These are phyloP conservation scores for Drosophila saltans DNA, from an alignment of 1,140 invertebrate species.

Conservation along the genomic window DNA sequence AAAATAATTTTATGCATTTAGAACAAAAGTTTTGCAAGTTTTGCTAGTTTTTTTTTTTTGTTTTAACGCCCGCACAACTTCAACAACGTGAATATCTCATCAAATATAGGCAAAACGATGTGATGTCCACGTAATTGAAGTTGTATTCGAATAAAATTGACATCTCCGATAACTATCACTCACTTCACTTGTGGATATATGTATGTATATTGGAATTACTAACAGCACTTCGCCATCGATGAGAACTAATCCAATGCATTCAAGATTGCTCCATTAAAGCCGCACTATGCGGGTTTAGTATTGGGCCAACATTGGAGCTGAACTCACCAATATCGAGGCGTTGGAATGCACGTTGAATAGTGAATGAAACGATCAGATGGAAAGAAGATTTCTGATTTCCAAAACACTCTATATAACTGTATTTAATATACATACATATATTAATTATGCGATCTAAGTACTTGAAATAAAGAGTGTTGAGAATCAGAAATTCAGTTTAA, in stretches of 20 bases:
- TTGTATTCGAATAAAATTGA: slow-evolving; percentile 4
- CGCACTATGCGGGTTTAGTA: too few relatives aligned
- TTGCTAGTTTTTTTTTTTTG: not conserved
- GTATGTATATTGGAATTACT: not conserved
- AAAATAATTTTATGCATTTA: too few relatives aligned
- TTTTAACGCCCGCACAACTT: slow-evolving; percentile 25
- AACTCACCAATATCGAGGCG: slow-evolving; percentile 54
- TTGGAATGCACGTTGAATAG: slow-evolving; percentile 5
- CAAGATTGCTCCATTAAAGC: not conserved
- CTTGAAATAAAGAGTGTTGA: slow-evolving; percentile 58
- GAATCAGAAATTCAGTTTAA: slow-evolving; percentile 31
- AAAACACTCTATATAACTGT: slow-evolving; percentile 52
- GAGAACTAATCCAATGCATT: slow-evolving; percentile 69
- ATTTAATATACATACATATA: not conserved
- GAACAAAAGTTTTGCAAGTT: too few relatives aligned
- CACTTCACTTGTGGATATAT: not conserved
- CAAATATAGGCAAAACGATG: slow-evolving; percentile 35
- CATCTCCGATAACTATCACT: not conserved
- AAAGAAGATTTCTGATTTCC: slow-evolving; percentile 27
- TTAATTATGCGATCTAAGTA: slow-evolving; percentile 24
- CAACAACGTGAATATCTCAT: slow-evolving; percentile 71
- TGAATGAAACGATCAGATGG: too few relatives aligned
- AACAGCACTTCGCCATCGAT: slow-evolving; percentile 49
- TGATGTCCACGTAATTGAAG: slow-evolving; percentile 52
- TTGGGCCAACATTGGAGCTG: slow-evolving; percentile 48